These are phyloP conservation scores for Eulemur rubriventer DNA, from an alignment of 2,797 vertebrate genomes.

Conservation along the genomic window DNA sequence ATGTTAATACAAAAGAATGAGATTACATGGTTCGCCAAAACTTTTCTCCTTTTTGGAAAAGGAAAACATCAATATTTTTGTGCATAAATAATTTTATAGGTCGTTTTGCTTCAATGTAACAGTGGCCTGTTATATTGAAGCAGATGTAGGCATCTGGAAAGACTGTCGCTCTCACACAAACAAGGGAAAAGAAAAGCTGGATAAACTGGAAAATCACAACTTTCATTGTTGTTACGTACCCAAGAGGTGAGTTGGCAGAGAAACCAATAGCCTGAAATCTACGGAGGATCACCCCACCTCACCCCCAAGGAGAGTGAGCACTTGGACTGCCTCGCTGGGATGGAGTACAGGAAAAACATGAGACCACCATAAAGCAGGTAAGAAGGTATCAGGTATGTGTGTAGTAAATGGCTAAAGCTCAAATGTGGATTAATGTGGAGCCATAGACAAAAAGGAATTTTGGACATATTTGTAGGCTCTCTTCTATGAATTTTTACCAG, in stretches of 20 bases:
- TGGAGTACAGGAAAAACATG: neutral
- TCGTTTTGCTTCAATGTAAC: neutral
- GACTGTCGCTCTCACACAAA: neutral
- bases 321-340: neutral
- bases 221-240: neutral
- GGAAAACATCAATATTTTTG: neutral
- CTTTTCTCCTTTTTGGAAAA: neutral
- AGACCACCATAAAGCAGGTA: neutral
- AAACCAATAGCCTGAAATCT: neutral
- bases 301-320: neutral
- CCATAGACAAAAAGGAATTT: neutral
- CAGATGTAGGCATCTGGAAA: neutral
- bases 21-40: neutral
- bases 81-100: neutral
- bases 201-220: neutral
- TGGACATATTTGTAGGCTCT: neutral
- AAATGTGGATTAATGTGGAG: neutral
- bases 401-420: neutral
- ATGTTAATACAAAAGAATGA: neutral
- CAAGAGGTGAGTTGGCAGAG: neutral
- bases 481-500: neutral
- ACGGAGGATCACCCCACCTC: neutral
- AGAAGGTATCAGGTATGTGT: neutral
- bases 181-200: neutral
- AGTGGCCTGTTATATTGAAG: neutral